Percentiles rank a stretch among this genome's conserved stretches.
Conservation (phyloP, 2,113 vertebrate species). For the Gorilla gorilla region DNA sequence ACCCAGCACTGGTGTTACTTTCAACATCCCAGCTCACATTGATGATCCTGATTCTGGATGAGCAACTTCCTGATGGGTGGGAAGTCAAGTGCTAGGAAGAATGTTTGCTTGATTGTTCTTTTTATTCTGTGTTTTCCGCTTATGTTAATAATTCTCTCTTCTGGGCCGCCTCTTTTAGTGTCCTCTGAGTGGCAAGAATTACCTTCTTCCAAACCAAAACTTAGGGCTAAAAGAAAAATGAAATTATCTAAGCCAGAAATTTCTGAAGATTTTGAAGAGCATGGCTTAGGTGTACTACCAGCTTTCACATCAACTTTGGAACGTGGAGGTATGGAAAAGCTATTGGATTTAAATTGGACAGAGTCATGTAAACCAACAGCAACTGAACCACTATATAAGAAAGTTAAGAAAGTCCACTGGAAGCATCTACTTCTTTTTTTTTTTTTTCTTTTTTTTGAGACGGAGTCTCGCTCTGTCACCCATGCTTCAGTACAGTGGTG, state of each 20-base stretch:
- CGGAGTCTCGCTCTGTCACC: no score
- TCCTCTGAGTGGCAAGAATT: not conserved
- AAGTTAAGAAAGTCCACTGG: no score
- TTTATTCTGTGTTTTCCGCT: not conserved
- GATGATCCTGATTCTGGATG: not conserved
- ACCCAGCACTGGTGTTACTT: not conserved
- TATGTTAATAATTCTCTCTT: not conserved
- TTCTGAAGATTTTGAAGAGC: not conserved
- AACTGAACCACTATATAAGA: accelerated
- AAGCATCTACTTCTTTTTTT: accelerated
- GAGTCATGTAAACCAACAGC: not conserved
- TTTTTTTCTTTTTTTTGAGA: no score
- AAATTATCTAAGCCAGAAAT: accelerated
- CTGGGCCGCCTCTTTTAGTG: not conserved
- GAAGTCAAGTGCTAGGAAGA: not conserved
- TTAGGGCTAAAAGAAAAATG: accelerated
- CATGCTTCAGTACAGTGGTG: no score
- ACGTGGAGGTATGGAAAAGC: accelerated
- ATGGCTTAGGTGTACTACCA: accelerated
- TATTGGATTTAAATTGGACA: not conserved
- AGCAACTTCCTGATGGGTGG: no score
- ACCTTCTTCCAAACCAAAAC: accelerated
- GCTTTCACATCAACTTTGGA: accelerated
- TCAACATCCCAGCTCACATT: not conserved
- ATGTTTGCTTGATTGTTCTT: not conserved